Base-by-base conservation (phyloP, 2,113 vertebrate species). In the Tenebrosternarchus preto region DNA sequence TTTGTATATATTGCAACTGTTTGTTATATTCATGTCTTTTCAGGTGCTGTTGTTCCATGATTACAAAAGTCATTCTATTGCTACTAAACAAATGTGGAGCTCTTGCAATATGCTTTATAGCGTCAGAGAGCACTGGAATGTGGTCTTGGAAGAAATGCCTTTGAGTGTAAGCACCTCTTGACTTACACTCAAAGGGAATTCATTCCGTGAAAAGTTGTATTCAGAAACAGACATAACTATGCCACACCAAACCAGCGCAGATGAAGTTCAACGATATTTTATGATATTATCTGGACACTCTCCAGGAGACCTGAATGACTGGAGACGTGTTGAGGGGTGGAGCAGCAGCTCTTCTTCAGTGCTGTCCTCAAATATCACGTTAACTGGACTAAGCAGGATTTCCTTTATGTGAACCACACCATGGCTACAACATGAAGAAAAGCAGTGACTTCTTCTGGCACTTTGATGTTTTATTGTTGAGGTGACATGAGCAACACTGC, bases 11-110 rank as follows among this genome's bases (percentile, higher is more conserved):
- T 56, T 16, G 68, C 53, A 56, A 82, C 59, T 76, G 72, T 76
- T 7, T 67, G 78, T 55, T 36, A 55, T 33, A 76, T 72, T 57
- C 29, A 39, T 16, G 36, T 39, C 57, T 73, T 63, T 39, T 70
- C 74, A 3, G 29, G 46, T 29, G 55, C 75, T 33, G 64, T 76
- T 71, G 39, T 71, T 12, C 72, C 68, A 6, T 31, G 20, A 3
- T 83, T 73, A 56, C 29, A 61, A 7, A 83, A 72, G 63, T 81
- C 84, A 74, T 85, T 73, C 83, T 75, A 85, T 50, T n/a, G 17
- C 75, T 83, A 77, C 77, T 81, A 85, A 33, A 12, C 43, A 64
- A 24, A 33, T 5, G 36, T 66, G 3, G 43, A 33, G 53, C 84
- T 83, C 50, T 73, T 81, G 71, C 84, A 85, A 39, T 60, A 75